phyloP scores from a whole-genome alignment of 2,797 vertebrate species.

The Natrix natrix region DNA sequence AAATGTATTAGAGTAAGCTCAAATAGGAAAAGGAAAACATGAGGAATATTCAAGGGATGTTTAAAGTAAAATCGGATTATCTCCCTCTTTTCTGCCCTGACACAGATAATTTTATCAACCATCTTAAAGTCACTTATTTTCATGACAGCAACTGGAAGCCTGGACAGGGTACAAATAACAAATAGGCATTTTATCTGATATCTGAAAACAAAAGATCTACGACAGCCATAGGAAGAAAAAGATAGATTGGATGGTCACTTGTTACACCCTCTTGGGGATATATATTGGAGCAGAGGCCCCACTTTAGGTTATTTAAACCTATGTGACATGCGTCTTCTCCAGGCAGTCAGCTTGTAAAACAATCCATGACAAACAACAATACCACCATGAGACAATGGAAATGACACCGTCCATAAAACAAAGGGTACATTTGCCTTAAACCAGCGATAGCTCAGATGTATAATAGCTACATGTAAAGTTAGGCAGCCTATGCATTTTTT shows the following conservation, averaged over 20 bases:
- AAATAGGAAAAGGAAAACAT: background rate
- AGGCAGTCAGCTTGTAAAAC: constrained; percentile 52
- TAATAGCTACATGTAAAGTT: constrained; percentile 21
- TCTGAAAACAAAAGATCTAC: constrained; percentile 28
- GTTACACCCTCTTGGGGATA: constrained; percentile 39
- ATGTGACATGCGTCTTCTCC: constrained; percentile 31
- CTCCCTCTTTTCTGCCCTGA: background rate
- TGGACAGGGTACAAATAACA: constrained; percentile 25
- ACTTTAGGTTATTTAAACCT: constrained; percentile 48
- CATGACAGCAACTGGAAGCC: background rate
- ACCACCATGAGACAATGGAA: constrained; percentile 28
- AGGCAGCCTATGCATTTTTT: constrained; percentile 18
- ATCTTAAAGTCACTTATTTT: background rate
- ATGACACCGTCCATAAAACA: constrained; percentile 61
- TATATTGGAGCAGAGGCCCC: constrained; percentile 44
- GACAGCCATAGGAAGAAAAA: constrained; percentile 30
- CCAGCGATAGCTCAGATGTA: constrained; percentile 27
- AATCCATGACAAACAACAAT: constrained; percentile 44
- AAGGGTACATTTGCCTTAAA: constrained; percentile 52
- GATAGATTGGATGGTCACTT: constrained; percentile 39
- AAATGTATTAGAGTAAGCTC: background rate
- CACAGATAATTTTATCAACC: constrained; percentile 4
- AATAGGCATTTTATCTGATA: constrained; percentile 27
- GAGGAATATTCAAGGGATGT: background rate
- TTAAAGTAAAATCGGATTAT: background rate